Evolutionary conservation across 2,888 invertebrate species (phyloP), one percentile per base, ranked within the genome.

Genomic region (Mimas tiliae): DNA sequence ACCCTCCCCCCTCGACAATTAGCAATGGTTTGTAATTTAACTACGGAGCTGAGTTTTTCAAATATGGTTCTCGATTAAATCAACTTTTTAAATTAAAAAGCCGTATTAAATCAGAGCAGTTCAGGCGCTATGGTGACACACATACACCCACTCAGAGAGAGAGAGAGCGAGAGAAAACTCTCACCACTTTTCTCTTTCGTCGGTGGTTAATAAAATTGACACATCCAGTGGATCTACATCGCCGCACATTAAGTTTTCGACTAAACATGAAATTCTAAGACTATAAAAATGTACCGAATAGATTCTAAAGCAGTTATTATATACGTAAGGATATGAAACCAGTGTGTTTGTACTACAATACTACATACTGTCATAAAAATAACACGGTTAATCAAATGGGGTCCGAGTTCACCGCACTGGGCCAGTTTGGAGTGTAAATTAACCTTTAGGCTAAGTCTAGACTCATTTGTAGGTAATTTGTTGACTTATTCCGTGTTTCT

Each of bases 261-360:
- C 55, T 34, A 55, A 55, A 55, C 19, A 38, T 55, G 16, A 55
- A 55, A 55, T 55, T 55, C 34, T 16, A 11, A 55, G 34, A 19
- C 51, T 55, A 14, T 47, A 53, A 34, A 53, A 53, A 53, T 34
- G 55, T 51, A 12, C 34, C 38, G 8, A 34, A 55, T 11, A 55
- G 34, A 55, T 55, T 34, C 7, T 34, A n/a, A 55, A 16, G 34
- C 9, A 38, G 16, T 55, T 34, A 16, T 55, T 55, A 38, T 55
- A 38, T n/a, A 8, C 34, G 16, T 34, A 16, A 34, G 16, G n/a
- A n/a, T 53, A 53, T 38, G 16, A 38, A 55, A n/a, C 16, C 6
- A 48, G 38, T 38, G 8, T 38, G 38, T 55, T 55, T 55, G 55
- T 55, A 38, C 38, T 55, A 55, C 38, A 55, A 55, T n/a, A 19